Conservation (phyloP, 1,140 invertebrate genomes). For the Saccostrea cuccullata region DNA sequence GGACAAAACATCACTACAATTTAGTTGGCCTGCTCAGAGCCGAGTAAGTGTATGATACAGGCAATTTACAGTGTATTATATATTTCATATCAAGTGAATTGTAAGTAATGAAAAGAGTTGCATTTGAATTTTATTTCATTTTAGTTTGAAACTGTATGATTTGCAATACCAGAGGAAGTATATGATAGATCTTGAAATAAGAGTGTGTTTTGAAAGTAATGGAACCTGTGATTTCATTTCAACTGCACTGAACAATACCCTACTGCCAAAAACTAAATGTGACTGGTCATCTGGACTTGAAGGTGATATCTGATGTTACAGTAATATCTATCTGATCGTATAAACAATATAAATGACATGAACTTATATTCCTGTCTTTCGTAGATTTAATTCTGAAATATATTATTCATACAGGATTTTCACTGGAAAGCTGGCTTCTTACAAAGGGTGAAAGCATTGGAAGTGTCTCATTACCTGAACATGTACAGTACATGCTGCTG, state of each 20-base stretch:
- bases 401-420: background rate
- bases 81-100: no score
- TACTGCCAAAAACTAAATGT: constrained; percentile 48
- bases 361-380: no score
- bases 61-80: no score
- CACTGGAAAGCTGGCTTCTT: background rate
- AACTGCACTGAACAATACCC: constrained; percentile 34
- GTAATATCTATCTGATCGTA: no score
- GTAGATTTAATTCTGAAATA: no score
- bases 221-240: constrained; percentile 43
- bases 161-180: constrained; percentile 44
- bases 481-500: constrained; percentile 21
- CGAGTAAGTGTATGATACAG: no score
- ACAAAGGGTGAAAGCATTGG: background rate
- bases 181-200: constrained; percentile 52
- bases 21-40: background rate
- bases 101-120: no score
- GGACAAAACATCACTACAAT: background rate
- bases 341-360: no score
- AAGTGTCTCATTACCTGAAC: background rate
- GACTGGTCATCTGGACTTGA: constrained; percentile 34
- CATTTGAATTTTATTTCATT: background rate
- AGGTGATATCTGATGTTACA: no score
- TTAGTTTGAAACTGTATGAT: constrained; percentile 39
- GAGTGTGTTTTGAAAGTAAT: constrained; percentile 55